Evolutionary conservation across 2,888 invertebrate genomes (phyloP).

Genomic region (Chrysolina haemoptera): DNA sequence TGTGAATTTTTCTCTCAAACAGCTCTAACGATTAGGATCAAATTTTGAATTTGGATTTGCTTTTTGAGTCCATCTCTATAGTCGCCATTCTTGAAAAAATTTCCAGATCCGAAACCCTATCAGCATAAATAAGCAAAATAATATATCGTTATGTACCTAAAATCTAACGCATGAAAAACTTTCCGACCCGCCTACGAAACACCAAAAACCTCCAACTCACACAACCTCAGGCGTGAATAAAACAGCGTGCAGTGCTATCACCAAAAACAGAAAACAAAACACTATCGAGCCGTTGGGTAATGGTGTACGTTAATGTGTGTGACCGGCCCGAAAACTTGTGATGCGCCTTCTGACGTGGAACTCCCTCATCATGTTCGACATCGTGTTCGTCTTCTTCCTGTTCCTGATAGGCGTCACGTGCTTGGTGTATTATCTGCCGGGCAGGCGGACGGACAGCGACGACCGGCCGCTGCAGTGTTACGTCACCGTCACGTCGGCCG

Average conservation of each 20-base stretch:
- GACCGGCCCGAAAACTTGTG: conserved; percentile 64
- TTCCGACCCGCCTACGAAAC: not conserved
- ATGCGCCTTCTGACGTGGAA: conserved; percentile 91
- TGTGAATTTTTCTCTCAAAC: too few species aligned
- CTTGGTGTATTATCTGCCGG: conserved; percentile 86
- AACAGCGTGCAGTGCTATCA: not conserved
- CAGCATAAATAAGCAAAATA: not conserved
- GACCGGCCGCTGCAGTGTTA: conserved; percentile 68
- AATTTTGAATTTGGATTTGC: too few species aligned
- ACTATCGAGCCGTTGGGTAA: not conserved
- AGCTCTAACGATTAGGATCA: too few species aligned
- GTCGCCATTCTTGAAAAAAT: too few species aligned
- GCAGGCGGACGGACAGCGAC: conserved; percentile 70
- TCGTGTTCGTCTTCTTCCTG: conserved; percentile 89
- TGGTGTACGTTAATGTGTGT: conserved; percentile 19
- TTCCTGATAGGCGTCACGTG: conserved; percentile 89
- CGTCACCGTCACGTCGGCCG: conserved; percentile 65
- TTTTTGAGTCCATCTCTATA: too few species aligned
- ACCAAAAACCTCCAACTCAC: not conserved
- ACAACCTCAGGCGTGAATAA: not conserved
- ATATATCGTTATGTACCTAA: not conserved
- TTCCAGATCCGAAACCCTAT: too few species aligned
- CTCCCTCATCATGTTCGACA: conserved; percentile 90
- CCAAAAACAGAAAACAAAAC: not conserved
- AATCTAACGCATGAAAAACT: not conserved